Conservation (phyloP, 2,113 vertebrate genomes). For the Embiotoca jacksoni region DNA sequence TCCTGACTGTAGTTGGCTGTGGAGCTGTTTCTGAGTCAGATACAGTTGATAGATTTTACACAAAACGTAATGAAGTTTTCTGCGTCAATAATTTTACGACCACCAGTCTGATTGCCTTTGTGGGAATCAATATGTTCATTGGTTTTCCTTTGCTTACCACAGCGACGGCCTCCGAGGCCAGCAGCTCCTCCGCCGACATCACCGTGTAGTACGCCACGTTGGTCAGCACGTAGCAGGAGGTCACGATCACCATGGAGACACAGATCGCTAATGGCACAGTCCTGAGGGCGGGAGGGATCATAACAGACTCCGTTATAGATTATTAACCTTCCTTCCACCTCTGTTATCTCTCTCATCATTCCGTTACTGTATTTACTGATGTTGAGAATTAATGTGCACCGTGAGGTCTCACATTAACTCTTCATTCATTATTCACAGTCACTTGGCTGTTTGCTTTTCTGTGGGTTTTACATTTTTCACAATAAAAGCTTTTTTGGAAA, state of each 20-base stretch:
- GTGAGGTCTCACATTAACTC: too few species aligned
- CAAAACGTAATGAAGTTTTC: too few species aligned
- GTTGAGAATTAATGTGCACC: too few species aligned
- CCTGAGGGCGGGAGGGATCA: constrained; percentile 78
- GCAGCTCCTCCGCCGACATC: constrained; percentile 91
- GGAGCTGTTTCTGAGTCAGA: too few species aligned
- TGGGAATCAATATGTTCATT: not conserved
- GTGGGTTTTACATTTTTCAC: too few species aligned
- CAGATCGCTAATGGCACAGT: constrained; percentile 95
- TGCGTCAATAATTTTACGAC: too few species aligned
- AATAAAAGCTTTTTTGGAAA: too few species aligned
- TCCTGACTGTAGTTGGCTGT: too few species aligned
- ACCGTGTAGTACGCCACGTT: constrained; percentile 97
- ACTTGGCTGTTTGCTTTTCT: too few species aligned
- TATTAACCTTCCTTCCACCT: not conserved
- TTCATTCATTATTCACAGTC: too few species aligned
- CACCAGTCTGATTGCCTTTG: not conserved
- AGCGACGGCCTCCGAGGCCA: constrained; percentile 92
- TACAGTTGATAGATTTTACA: too few species aligned
- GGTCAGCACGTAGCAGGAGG: constrained; percentile 91
- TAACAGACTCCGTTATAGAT: not conserved
- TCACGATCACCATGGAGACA: constrained; percentile 96
- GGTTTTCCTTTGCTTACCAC: constrained; percentile 87
- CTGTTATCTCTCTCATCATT: not conserved
- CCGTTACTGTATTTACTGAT: too few species aligned